Percentiles rank a stretch among this genome's conserved stretches.
These are phyloP conservation scores for Amphiprion clarkii DNA, from an alignment of 2,797 vertebrate genomes.

Conservation along the genomic window DNA sequence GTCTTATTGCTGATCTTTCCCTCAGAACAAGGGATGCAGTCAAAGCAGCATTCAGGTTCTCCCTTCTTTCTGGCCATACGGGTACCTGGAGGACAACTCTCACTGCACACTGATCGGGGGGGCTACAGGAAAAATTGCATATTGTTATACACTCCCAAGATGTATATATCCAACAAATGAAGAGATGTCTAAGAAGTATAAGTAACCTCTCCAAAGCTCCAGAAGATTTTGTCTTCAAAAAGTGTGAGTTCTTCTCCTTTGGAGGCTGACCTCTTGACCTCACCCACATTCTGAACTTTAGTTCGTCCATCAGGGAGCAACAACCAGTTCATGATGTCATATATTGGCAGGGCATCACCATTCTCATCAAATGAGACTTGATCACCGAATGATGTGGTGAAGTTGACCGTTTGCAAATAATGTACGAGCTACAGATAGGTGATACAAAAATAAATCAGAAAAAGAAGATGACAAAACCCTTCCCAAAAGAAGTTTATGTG, in stretches of 20 bases:
- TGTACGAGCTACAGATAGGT: constrained; percentile 64
- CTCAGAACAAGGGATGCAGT: constrained; percentile 78
- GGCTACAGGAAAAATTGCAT: constrained; percentile 47
- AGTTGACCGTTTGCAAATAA: constrained; percentile 79
- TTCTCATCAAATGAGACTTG: constrained; percentile 82
- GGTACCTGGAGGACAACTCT: constrained; percentile 78
- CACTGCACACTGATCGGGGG: constrained; percentile 79
- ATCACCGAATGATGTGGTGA: constrained; percentile 80
- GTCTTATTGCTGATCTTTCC: constrained; percentile 80
- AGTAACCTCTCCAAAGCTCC: constrained; percentile 68
- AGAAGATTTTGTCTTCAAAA: constrained; percentile 74
- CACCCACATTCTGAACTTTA: constrained; percentile 73
- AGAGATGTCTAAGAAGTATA: not conserved
- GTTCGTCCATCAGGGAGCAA: constrained; percentile 69
- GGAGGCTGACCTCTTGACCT: constrained; percentile 61
- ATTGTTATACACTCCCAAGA: too few relatives aligned
- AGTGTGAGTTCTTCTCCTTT: constrained; percentile 67
- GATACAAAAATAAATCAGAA: too few relatives aligned
- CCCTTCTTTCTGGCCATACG: constrained; percentile 70
- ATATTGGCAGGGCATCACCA: constrained; percentile 78
- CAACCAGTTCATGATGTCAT: constrained; percentile 83
- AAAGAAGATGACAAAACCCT: too few relatives aligned
- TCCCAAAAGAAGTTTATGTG: too few relatives aligned
- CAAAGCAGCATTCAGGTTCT: constrained; percentile 81
- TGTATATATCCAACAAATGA: too few relatives aligned